Percentiles rank a stretch among this genome's conserved stretches.
Evolutionary conservation across 2,888 invertebrate genomes (phyloP).

Genomic region (Xanthostigma xanthostigma): DNA sequence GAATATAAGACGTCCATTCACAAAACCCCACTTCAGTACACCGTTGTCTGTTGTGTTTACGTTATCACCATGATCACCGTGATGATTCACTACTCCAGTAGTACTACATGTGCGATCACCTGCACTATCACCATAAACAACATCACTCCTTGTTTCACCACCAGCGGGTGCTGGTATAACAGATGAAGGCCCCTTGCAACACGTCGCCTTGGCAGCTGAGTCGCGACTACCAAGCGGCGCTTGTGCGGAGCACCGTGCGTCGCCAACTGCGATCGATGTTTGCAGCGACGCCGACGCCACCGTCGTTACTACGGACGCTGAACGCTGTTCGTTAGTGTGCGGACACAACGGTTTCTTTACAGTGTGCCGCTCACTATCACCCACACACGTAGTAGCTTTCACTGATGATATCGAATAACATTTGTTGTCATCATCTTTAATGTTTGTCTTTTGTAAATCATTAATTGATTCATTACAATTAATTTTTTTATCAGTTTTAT

Average conservation of each 20-base stretch:
- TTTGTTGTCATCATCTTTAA: too few species aligned
- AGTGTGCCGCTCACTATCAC: constrained; percentile 9
- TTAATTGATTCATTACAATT: too few species aligned
- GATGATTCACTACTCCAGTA: constrained; percentile 14
- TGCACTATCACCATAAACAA: background rate
- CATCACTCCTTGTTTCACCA: background rate
- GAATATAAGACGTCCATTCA: constrained; percentile 2
- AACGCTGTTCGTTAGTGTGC: constrained; percentile 8
- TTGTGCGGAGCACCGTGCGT: constrained; percentile 22
- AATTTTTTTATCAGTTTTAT: too few species aligned
- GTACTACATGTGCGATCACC: constrained; percentile 13
- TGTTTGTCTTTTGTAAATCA: too few species aligned
- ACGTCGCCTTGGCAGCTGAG: constrained; percentile 19
- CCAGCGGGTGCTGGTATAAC: constrained; percentile 10
- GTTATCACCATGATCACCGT: constrained; percentile 5
- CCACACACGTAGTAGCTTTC: constrained; percentile 3
- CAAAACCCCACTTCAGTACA: constrained; percentile 3
- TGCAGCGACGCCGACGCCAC: constrained; percentile 21
- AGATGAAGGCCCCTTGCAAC: constrained; percentile 16
- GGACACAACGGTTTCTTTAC: constrained; percentile 1
- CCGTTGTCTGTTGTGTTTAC: constrained; percentile 1
- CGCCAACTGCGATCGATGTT: constrained; percentile 23
- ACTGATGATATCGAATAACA: too few species aligned
- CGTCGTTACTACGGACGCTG: constrained; percentile 14
- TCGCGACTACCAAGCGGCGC: constrained; percentile 25